Percentiles rank a stretch among this genome's conserved stretches.
Conservation (phyloP, 2,113 vertebrate species). For the Baryphthengus martii region DNA sequence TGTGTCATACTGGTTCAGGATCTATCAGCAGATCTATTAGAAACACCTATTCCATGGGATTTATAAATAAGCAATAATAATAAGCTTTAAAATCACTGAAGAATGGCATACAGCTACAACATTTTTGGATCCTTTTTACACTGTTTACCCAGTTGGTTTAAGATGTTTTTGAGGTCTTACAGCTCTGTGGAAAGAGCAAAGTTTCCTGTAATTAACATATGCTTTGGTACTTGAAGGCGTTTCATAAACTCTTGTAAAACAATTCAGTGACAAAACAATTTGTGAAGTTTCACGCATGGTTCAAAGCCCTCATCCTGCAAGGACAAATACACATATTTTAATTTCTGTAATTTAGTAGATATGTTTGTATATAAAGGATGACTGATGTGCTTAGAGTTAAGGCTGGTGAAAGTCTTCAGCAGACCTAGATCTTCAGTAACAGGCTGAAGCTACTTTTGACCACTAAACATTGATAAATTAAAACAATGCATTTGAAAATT, state of each 20-base stretch:
- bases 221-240: constrained; percentile 24
- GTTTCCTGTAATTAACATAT: background rate
- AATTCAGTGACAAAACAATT: background rate
- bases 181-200: background rate
- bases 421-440: background rate
- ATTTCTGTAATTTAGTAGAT: background rate
- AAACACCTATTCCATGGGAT: constrained; percentile 1
- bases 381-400: background rate
- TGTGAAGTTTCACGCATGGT: background rate
- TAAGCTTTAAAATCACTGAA: background rate
- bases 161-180: background rate
- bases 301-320: background rate
- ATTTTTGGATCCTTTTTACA: background rate
- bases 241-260: constrained; percentile 1
- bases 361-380: background rate
- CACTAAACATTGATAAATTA: background rate
- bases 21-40: constrained; percentile 31
- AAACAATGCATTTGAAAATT: constrained; percentile 1
- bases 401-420: background rate
- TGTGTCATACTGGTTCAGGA: constrained; percentile 13
- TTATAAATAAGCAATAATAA: constrained; percentile 27
- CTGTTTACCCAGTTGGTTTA: background rate
- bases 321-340: background rate
- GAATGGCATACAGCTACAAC: background rate
- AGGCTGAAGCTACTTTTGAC: background rate